A percentile compares a stretch with the other conserved stretches of the same genome.
phyloP scores from a whole-genome alignment of 1,140 invertebrate genomes.

The Polypedilum pembai region DNA sequence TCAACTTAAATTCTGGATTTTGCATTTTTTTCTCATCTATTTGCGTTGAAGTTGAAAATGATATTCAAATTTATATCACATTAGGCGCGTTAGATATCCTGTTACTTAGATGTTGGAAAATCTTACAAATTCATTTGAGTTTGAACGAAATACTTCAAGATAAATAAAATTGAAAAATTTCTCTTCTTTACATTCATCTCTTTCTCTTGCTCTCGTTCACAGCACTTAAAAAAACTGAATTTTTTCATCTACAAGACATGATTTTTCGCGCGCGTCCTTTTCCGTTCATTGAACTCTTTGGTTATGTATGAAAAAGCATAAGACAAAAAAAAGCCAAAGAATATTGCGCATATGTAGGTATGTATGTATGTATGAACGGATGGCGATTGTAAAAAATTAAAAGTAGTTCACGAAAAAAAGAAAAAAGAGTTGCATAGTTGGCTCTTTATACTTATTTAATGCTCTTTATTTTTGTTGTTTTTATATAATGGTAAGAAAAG shows the following conservation, averaged over 20 bases:
- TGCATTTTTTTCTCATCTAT: background rate
- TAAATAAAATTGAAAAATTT: too few relatives aligned
- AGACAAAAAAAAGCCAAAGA: background rate
- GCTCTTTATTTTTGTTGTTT: background rate
- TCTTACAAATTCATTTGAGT: too few relatives aligned
- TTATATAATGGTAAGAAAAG: conserved; percentile 16
- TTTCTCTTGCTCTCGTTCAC: too few relatives aligned
- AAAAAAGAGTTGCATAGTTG: conserved; percentile 23
- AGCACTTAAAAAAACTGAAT: background rate
- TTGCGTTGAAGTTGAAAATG: background rate
- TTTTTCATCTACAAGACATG: background rate
- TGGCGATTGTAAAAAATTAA: background rate
- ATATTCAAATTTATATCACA: too few relatives aligned
- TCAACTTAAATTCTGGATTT: background rate
- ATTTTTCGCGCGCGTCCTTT: conserved; percentile 19
- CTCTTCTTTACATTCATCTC: too few relatives aligned
- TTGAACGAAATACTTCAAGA: too few relatives aligned
- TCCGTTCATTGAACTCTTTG: background rate
- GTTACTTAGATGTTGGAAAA: too few relatives aligned
- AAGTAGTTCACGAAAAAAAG: conserved; percentile 27
- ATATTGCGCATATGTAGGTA: background rate
- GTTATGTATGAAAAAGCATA: background rate
- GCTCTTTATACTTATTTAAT: conserved; percentile 4
- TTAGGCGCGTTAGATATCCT: too few relatives aligned
- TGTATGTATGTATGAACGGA: background rate